Conservation (phyloP, 2,797 vertebrate genomes). For the Melanogrammus aeglefinus region DNA sequence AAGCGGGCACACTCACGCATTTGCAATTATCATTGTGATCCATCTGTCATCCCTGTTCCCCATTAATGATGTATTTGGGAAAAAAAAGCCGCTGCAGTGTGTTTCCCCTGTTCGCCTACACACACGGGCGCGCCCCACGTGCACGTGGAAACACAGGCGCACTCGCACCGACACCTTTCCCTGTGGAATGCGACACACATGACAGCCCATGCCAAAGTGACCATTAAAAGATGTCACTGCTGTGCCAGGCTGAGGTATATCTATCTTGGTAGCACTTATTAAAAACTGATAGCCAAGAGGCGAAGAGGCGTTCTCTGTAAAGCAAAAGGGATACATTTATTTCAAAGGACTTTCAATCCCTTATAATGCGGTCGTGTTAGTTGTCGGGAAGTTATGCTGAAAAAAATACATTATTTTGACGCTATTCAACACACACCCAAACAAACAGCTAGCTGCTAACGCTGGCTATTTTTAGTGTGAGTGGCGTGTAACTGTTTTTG, state of each 20-base stretch:
- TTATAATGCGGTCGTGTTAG: background rate
- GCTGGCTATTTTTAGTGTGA: background rate
- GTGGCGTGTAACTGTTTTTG: background rate
- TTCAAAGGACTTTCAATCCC: background rate
- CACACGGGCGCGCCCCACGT: background rate
- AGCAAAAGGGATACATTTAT: background rate
- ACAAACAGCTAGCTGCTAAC: background rate
- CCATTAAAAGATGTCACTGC: slow-evolving; percentile 45
- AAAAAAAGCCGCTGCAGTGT: slow-evolving; percentile 47
- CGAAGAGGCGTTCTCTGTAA: background rate
- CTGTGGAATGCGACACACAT: slow-evolving; percentile 52
- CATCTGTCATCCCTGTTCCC: slow-evolving; percentile 69
- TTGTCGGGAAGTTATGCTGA: background rate
- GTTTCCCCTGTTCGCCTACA: slow-evolving; percentile 42
- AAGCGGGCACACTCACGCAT: slow-evolving; percentile 51
- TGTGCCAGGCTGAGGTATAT: slow-evolving; percentile 9
- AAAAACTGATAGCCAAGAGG: slow-evolving; percentile 16
- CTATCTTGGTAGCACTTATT: slow-evolving; percentile 9
- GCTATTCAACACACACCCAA: background rate
- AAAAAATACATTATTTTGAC: background rate
- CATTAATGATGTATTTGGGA: slow-evolving; percentile 66
- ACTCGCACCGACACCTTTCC: background rate
- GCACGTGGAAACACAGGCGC: background rate
- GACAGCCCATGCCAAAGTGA: slow-evolving; percentile 58
- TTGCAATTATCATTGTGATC: slow-evolving; percentile 66